Evolutionary conservation across 2,888 invertebrate species (phyloP).

Genomic region (Meliscaeva auricollis): DNA sequence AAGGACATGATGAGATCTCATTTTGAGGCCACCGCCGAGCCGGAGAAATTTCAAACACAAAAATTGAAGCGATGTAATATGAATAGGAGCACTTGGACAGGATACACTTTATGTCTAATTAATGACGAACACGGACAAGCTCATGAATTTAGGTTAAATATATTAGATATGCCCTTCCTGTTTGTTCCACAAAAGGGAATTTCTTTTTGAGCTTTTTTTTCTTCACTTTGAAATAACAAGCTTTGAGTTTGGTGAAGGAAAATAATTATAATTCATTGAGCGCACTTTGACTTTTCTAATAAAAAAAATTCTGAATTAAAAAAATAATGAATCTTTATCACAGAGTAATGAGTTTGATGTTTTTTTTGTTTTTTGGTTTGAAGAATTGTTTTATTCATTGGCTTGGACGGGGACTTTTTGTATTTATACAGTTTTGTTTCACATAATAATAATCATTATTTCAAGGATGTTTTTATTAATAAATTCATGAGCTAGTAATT

Average conservation of each 20-base stretch:
- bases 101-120: slow-evolving; percentile 55
- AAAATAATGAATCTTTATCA: slow-evolving; percentile 60
- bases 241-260: slow-evolving; percentile 10
- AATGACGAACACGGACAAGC: slow-evolving; percentile 57
- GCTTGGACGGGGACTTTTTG: not conserved
- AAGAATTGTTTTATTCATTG: slow-evolving; percentile 49
- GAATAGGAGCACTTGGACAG: slow-evolving; percentile 30
- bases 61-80: slow-evolving; percentile 69
- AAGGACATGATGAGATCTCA: slow-evolving; percentile 62
- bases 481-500: no score
- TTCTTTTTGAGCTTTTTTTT: not conserved
- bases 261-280: slow-evolving; percentile 35
- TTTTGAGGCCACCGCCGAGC: slow-evolving; percentile 30
- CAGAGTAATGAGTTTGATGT: slow-evolving; percentile 60
- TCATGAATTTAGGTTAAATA: slow-evolving; percentile 65
- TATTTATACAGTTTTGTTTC: no score
- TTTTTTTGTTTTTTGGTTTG: slow-evolving; percentile 25
- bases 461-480: no score
- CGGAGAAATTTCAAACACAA: slow-evolving; percentile 61
- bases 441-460: no score
- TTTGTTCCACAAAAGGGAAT: not conserved
- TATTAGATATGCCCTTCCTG: slow-evolving; percentile 31
- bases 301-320: slow-evolving; percentile 27
- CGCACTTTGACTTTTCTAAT: slow-evolving; percentile 22
- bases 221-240: slow-evolving; percentile 7